Percentiles rank a stretch among this genome's conserved stretches.
Evolutionary conservation across 2,888 invertebrate genomes (phyloP).

Genomic region (Merodon equestris): DNA sequence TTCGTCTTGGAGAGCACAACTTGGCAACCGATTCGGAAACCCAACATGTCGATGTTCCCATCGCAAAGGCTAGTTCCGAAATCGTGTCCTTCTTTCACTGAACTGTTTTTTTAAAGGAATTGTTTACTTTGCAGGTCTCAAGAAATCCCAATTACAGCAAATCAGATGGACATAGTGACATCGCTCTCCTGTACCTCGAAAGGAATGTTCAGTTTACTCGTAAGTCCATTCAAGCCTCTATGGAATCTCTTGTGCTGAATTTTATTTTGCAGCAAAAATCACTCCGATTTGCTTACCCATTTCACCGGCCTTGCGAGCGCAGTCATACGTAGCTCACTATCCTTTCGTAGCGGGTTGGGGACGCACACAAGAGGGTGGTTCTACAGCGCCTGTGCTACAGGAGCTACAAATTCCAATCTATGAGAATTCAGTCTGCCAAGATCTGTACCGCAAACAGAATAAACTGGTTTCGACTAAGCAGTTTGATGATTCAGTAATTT

Average conservation of each 20-base stretch:
- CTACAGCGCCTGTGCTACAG: conserved; percentile 83
- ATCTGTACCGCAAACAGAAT: conserved; percentile 73
- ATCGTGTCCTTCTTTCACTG: no score
- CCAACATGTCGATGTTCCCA: conserved; percentile 81
- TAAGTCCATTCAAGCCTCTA: conserved; percentile 74
- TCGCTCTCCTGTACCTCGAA: conserved; percentile 85
- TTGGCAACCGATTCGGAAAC: conserved; percentile 82
- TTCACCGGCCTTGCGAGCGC: conserved; percentile 80
- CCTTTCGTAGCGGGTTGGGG: conserved; percentile 87
- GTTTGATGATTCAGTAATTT: conserved; percentile 75
- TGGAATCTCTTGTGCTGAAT: conserved; percentile 1
- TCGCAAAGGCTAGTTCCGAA: conserved; percentile 78
- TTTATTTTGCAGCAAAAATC: conserved; percentile 80
- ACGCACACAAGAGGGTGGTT: conserved; percentile 80
- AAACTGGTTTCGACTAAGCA: conserved; percentile 73
- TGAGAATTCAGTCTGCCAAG: conserved; percentile 81
- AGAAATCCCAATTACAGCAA: conserved; percentile 73
- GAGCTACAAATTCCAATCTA: conserved; percentile 87
- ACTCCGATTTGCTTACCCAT: conserved; percentile 88
- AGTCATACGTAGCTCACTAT: conserved; percentile 80
- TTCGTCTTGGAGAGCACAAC: conserved; percentile 89
- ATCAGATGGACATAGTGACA: conserved; percentile 84
- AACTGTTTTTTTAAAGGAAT: no score
- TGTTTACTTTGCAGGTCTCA: conserved; percentile 66
- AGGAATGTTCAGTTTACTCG: conserved; percentile 81